Conservation (phyloP, 2,113 vertebrate species). For the Notarius lentiginosus region DNA sequence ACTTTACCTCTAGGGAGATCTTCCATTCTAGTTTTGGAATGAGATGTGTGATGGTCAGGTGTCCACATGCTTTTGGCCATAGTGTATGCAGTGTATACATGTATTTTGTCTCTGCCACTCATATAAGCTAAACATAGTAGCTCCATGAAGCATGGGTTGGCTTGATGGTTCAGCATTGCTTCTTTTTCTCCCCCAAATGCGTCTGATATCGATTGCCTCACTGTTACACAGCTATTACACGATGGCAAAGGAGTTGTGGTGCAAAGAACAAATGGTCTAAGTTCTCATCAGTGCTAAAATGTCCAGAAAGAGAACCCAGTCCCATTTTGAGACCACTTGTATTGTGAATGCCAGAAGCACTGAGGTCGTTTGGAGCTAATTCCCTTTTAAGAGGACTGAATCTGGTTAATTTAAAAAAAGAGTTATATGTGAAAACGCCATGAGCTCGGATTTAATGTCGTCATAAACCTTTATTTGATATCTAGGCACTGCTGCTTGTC, state of each 20-base stretch:
- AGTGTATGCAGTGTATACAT: neutral
- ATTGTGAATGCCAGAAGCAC: neutral
- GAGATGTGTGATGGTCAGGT: neutral
- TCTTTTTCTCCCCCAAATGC: neutral
- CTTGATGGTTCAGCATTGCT: neutral
- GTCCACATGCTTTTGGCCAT: neutral
- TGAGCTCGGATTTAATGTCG: neutral
- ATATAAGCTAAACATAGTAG: too few relatives aligned
- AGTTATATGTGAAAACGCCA: neutral
- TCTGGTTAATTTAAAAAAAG: neutral
- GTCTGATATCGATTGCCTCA: neutral
- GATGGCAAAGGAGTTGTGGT: neutral
- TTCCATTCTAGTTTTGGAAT: too few relatives aligned
- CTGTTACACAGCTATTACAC: too few relatives aligned
- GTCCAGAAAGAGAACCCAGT: neutral
- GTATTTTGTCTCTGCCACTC: too few relatives aligned
- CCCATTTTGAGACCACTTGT: neutral
- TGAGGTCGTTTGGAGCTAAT: neutral
- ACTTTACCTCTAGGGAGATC: too few relatives aligned
- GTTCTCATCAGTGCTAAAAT: neutral
- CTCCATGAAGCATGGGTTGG: too few relatives aligned
- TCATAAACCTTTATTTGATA: neutral
- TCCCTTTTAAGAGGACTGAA: neutral
- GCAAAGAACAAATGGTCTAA: neutral
- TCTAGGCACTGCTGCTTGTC: slow-evolving; percentile 85